Evolutionary conservation across 1,140 invertebrate species (phyloP), one percentile per base, ranked within the genome.

Genomic region (Drosophila santomea): DNA sequence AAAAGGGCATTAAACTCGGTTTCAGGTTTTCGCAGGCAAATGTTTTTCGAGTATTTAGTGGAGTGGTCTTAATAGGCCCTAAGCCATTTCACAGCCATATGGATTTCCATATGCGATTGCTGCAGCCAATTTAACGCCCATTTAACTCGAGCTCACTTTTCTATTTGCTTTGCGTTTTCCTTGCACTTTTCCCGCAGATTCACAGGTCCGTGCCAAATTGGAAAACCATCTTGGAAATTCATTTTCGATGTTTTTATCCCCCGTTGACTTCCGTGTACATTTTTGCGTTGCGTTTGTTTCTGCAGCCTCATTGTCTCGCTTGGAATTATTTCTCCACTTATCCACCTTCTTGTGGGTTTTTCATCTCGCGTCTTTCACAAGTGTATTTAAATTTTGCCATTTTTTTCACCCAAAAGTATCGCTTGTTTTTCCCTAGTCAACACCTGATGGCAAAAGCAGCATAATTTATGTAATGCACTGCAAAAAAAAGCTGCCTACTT

Each of bases 301-400:
- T 52, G 38, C 77, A 80, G 54, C 72, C 60, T 75, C 80, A 83
- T 84, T 83, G 80, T 83, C 80, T 80, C 43, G 67, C 10, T 35
- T 68, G 52, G 39, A 75, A 66, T 47, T 59, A 32, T 75, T 75
- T 74, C 28, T 56, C 28, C 38, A 38, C 58, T 55, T 54, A 25
- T 47, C 67, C 15, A 62, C 23, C 44, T 28, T 39, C 23, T n/a
- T 69, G 25, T 38, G 36, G 3, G 5, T n/a, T 66, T 44, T 67
- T 67, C 39, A 66, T 50, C 28, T 58, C 28, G 52, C 28, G 17
- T 63, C 62, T 66, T 50, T 43, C 63, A 51, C 45, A 67, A 12
- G 39, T 54, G 38, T 68, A 68, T 67, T 67, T 67, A 67, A 66
- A 67, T 67, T 73, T 60, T 60, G 25, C 6, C 15, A 35, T 32